Conservation (phyloP, 2,888 invertebrate genomes). For the Branchipolynoe longqiensis region DNA sequence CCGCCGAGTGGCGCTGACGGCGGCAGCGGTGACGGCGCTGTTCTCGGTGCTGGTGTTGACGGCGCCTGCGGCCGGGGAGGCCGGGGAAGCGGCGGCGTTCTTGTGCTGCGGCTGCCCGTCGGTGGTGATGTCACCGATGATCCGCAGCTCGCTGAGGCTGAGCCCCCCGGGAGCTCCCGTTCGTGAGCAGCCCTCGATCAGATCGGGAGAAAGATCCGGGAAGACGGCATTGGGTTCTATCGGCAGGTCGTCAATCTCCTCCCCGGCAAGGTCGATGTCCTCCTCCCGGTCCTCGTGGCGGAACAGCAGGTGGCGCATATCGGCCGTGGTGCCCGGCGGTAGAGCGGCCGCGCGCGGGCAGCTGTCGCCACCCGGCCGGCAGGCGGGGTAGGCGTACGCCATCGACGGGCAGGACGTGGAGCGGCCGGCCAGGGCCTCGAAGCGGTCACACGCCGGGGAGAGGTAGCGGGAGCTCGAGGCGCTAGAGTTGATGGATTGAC, state of each 20-base stretch:
- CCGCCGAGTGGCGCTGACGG: neutral
- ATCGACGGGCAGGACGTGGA: slow-evolving; percentile 57
- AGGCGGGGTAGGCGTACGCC: neutral
- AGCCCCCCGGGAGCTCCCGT: neutral
- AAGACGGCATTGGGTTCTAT: slow-evolving; percentile 57
- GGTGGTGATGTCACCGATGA: neutral
- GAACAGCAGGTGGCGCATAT: slow-evolving; percentile 20
- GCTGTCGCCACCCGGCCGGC: neutral
- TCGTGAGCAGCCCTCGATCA: slow-evolving; percentile 32
- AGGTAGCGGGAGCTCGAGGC: slow-evolving; percentile 45
- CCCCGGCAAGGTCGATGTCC: slow-evolving; percentile 58
- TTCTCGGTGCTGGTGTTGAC: neutral
- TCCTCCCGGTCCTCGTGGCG: slow-evolving; percentile 3
- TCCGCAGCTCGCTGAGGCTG: neutral
- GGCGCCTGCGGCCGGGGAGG: neutral
- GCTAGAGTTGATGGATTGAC: slow-evolving; percentile 39
- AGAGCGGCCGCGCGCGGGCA: neutral
- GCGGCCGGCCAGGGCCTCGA: slow-evolving; percentile 44
- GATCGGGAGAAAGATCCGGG: slow-evolving; percentile 59
- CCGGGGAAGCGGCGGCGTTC: neutral
- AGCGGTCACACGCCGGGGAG: slow-evolving; percentile 41
- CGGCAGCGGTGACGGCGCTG: neutral
- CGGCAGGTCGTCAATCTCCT: slow-evolving; percentile 61
- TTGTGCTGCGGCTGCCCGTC: neutral
- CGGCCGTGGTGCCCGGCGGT: slow-evolving; percentile 6